phyloP scores from a whole-genome alignment of 2,797 vertebrate species.

The Amblyopsis hoosieri region DNA sequence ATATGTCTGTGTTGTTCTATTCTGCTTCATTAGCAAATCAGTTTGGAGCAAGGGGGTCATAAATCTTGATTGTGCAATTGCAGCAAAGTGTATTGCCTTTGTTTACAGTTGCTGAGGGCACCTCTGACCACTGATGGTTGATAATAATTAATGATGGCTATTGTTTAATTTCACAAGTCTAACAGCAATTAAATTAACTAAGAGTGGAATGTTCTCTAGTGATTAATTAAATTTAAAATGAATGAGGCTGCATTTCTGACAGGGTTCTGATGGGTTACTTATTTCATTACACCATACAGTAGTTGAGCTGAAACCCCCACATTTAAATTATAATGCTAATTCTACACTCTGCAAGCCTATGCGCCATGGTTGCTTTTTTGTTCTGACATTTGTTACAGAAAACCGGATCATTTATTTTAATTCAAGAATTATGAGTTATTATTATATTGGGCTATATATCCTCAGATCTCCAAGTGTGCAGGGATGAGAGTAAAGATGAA shows the following conservation, averaged over 20 bases:
- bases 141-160: conserved; percentile 72
- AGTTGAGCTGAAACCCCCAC: too few species aligned
- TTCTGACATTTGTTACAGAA: too few species aligned
- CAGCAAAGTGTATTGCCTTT: conserved; percentile 57
- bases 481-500: too few species aligned
- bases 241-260: conserved; percentile 55
- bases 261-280: conserved; percentile 69
- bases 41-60: conserved; percentile 53
- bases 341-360: too few species aligned
- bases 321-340: too few species aligned
- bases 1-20: conserved; percentile 43
- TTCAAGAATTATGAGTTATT: too few species aligned
- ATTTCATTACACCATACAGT: conserved; percentile 23
- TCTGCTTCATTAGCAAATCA: conserved; percentile 62
- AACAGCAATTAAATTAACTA: conserved; percentile 65
- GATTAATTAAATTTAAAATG: conserved; percentile 68
- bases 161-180: conserved; percentile 63
- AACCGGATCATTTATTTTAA: too few species aligned
- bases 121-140: conserved; percentile 64
- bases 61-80: conserved; percentile 67
- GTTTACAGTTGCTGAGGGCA: conserved; percentile 60
- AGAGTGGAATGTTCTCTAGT: conserved; percentile 55
- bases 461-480: too few species aligned
- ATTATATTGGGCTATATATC: too few species aligned
- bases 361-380: too few species aligned